Evolutionary conservation across 1,140 invertebrate species (phyloP), one percentile per base, ranked within the genome.

Genomic region (Temnothorax curvispinosus): DNA sequence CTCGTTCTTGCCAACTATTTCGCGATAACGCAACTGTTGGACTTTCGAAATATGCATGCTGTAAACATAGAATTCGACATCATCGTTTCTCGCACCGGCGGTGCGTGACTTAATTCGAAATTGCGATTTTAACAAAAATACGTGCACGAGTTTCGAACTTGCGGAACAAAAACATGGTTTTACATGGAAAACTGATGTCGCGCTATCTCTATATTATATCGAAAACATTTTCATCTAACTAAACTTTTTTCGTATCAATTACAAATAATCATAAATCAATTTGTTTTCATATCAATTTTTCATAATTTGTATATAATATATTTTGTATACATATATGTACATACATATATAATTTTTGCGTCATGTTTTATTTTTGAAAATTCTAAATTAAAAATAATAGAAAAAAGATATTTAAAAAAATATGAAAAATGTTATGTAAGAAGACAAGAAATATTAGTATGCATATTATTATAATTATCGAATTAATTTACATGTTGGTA

Each of bases 91-190:
- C 78, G 67, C 67, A 58, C 21, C 80, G 65, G 1, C 65, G 65
- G 38, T 72, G 80, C 67, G 50, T 74, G 41, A 82, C 52, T 74
- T 74, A 74, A 82, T 65, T 27, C 58, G 35, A 15, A 38, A 85
- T 88, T 71, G 27, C 65, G 18, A 76, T 65, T 47, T 87, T 67
- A 85, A 77, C 74, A 50, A 78, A 85, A 85, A 85, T 50, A 75
- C n/a, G 27, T 27, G 7, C 82, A 21, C 35, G 58, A 62, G 44
- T 50, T 62, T 32, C 5, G 18, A 41, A 44, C 18, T 52, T 50
- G 44, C 18, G 11, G 35, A 47, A 50, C 47, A 76, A 64, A 85
- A 75, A 75, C 7, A 78, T 65, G 21, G 8, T 38, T 64, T 64
- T 27, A 52, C 32, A 78, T 27, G 44, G 50, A 44, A 56, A 1